Conservation (phyloP, 2,113 vertebrate genomes). For the Peromyscus polionotus region DNA sequence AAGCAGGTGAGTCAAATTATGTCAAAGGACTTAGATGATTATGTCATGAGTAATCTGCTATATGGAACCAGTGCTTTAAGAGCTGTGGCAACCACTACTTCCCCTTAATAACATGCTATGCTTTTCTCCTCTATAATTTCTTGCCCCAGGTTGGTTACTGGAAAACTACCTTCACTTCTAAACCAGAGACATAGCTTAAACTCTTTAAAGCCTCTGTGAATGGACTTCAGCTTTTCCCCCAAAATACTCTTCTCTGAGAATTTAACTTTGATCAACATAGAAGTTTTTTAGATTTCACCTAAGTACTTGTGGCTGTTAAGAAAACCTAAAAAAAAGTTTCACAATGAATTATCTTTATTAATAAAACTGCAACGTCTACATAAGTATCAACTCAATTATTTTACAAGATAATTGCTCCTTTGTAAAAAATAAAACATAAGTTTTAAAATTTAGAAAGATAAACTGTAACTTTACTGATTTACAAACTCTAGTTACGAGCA, state of each 20-base stretch:
- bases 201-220: conserved; percentile 15
- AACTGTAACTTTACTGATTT: not conserved
- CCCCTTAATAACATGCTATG: not conserved
- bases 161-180: not conserved
- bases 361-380: not conserved
- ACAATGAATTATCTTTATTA: not conserved
- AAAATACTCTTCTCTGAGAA: conserved; percentile 19
- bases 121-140: not conserved
- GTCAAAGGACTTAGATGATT: not conserved
- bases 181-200: not conserved
- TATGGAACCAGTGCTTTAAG: not conserved
- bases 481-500: not conserved
- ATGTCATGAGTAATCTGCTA: not conserved
- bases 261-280: not conserved
- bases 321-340: conserved; percentile 31
- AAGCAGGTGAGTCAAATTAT: not conserved
- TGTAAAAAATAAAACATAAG: not conserved
- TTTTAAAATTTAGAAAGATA: conserved; percentile 19
- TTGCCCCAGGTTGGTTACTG: not conserved
- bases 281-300: not conserved
- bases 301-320: not conserved
- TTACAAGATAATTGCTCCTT: not conserved
- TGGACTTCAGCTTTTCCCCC: not conserved
- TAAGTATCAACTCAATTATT: conserved; percentile 14
- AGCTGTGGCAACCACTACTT: not conserved